Conservation (phyloP, 2,888 invertebrate genomes). For the Drosophila mimetica region DNA sequence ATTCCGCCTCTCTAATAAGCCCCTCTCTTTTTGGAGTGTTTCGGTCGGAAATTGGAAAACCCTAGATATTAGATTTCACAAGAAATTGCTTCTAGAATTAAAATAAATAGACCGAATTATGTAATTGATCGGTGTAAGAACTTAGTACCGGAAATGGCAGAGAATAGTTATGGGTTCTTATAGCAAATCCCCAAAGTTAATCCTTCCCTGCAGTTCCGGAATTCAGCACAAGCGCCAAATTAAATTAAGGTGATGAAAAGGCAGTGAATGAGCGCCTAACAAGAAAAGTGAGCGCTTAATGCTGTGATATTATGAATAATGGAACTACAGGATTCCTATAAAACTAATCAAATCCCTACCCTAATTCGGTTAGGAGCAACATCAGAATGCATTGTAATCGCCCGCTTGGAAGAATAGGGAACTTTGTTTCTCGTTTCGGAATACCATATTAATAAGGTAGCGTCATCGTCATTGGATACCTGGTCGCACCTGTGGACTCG, state of each 20-base stretch:
- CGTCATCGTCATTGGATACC: slow-evolving; percentile 10
- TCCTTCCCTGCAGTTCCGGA: too few relatives aligned
- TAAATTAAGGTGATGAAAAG: too few relatives aligned
- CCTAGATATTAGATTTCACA: slow-evolving; percentile 31
- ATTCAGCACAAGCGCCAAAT: too few relatives aligned
- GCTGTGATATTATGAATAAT: too few relatives aligned
- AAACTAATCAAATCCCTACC: background rate
- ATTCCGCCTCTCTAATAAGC: background rate
- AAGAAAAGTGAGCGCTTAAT: too few relatives aligned
- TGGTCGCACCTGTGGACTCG: slow-evolving; percentile 31
- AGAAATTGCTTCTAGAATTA: slow-evolving; percentile 13
- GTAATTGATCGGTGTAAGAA: slow-evolving; percentile 3
- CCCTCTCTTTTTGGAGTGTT: background rate
- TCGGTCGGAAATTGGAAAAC: slow-evolving; percentile 20
- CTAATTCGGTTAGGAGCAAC: too few relatives aligned
- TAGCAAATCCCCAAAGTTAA: background rate
- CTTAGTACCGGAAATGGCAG: background rate
- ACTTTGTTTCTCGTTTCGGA: background rate
- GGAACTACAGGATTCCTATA: too few relatives aligned
- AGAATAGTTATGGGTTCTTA: background rate
- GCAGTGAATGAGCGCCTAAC: too few relatives aligned
- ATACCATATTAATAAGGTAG: slow-evolving; percentile 4
- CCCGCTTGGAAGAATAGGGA: background rate
- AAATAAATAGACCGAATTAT: slow-evolving; percentile 4
- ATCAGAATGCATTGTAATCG: too few relatives aligned